These are phyloP conservation scores for Atta texana DNA, from an alignment of 1,140 invertebrate species.

Conservation along the genomic window DNA sequence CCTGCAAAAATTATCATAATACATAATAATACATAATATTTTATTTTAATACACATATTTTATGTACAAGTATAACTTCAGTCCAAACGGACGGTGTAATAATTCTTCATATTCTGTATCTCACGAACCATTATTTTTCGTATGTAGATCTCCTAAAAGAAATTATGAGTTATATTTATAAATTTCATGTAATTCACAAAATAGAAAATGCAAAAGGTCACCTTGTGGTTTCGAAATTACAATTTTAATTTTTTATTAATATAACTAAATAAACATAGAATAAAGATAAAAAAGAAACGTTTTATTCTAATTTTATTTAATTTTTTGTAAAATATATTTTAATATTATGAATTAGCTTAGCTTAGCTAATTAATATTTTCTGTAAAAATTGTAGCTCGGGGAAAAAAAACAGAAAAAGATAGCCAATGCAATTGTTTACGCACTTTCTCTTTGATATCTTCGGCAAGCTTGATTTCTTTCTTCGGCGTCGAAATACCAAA, in stretches of 20 bases:
- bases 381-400: background rate
- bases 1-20: conserved; percentile 73
- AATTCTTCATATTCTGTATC: conserved; percentile 66
- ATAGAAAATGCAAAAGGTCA: background rate
- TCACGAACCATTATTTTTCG: conserved; percentile 74
- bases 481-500: conserved; percentile 97
- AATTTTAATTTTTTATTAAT: background rate
- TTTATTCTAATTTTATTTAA: conserved; percentile 10
- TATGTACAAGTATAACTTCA: conserved; percentile 75
- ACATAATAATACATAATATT: conserved; percentile 78
- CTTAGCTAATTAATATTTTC: background rate
- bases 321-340: background rate
- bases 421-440: conserved; percentile 69
- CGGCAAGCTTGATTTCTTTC: conserved; percentile 92
- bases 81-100: conserved; percentile 70
- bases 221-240: background rate
- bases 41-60: conserved; percentile 59
- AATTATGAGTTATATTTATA: background rate
- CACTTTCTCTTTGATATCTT: conserved; percentile 88
- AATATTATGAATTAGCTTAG: background rate
- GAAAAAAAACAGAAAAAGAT: background rate
- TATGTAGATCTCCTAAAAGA: conserved; percentile 75
- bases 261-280: background rate
- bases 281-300: background rate
- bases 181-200: background rate